Conservation (phyloP, 2,888 invertebrate genomes). For the Drosophila mayaguana region DNA sequence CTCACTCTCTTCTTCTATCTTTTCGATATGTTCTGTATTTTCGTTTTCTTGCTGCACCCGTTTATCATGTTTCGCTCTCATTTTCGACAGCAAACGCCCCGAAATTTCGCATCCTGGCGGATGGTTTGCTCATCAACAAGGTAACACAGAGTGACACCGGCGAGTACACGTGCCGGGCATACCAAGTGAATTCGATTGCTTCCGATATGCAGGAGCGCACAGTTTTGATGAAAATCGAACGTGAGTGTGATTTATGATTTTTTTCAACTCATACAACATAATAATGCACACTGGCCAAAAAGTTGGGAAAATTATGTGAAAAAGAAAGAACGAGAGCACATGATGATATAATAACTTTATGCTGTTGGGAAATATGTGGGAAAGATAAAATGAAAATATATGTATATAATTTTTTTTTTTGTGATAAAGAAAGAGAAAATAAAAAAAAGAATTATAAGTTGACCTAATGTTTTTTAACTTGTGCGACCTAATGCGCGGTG, state of each 20-base stretch:
- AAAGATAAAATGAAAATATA: neutral
- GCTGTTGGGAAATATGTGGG: neutral
- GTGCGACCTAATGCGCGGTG: no score
- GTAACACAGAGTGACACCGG: conserved; percentile 87
- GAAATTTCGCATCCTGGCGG: conserved; percentile 86
- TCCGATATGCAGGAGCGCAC: conserved; percentile 86
- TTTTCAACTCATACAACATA: conserved; percentile 18
- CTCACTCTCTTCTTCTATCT: neutral
- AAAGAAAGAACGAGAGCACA: neutral
- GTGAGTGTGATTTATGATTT: conserved; percentile 86
- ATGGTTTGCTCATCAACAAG: conserved; percentile 87
- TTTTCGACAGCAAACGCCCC: conserved; percentile 63
- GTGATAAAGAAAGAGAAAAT: neutral
- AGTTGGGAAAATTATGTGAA: neutral
- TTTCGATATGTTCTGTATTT: conserved; percentile 7
- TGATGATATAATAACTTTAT: neutral
- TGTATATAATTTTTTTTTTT: neutral
- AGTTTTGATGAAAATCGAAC: conserved; percentile 87
- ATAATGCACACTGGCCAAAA: conserved; percentile 45
- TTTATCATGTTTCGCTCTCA: conserved; percentile 40
- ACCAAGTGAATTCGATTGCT: conserved; percentile 86
- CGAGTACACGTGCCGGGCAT: conserved; percentile 87
- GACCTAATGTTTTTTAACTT: no score
- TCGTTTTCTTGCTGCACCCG: conserved; percentile 28
- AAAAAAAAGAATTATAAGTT: neutral